Evolutionary conservation across 2,888 invertebrate genomes (phyloP).

Genomic region (Petrolisthes cinctipes): DNA sequence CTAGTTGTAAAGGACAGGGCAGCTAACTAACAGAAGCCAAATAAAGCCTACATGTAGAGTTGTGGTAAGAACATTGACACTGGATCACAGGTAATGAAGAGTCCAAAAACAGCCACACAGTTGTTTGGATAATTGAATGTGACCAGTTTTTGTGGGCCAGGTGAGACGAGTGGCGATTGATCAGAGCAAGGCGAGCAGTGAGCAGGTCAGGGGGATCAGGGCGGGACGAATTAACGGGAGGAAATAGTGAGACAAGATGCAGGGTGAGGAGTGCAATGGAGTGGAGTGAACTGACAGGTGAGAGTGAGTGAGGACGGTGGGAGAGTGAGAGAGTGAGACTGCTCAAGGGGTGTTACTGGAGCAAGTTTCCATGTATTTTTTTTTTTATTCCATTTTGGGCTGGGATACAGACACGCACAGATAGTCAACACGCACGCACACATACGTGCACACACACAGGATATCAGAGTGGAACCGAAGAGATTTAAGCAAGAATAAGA

Average conservation of each 20-base stretch:
- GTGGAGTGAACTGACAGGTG: not conserved
- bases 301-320: not conserved
- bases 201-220: not conserved
- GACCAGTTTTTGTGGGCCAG: not conserved
- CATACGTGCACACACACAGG: too few relatives aligned
- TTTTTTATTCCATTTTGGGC: too few relatives aligned
- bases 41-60: too few relatives aligned
- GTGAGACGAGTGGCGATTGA: not conserved
- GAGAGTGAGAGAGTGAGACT: not conserved
- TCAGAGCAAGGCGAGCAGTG: not conserved
- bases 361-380: too few relatives aligned
- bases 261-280: not conserved
- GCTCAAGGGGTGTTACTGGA: not conserved
- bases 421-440: too few relatives aligned
- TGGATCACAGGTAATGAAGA: too few relatives aligned
- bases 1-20: not conserved
- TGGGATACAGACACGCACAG: not conserved
- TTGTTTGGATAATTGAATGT: too few relatives aligned
- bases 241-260: not conserved
- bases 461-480: not conserved
- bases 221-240: not conserved
- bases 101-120: too few relatives aligned
- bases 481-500: too few relatives aligned
- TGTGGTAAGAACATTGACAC: too few relatives aligned
- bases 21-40: too few relatives aligned